Evolutionary conservation across 2,113 vertebrate genomes (phyloP), one percentile per base, ranked within the genome.

Genomic region (Pseudorhombus dupliciocellatus): DNA sequence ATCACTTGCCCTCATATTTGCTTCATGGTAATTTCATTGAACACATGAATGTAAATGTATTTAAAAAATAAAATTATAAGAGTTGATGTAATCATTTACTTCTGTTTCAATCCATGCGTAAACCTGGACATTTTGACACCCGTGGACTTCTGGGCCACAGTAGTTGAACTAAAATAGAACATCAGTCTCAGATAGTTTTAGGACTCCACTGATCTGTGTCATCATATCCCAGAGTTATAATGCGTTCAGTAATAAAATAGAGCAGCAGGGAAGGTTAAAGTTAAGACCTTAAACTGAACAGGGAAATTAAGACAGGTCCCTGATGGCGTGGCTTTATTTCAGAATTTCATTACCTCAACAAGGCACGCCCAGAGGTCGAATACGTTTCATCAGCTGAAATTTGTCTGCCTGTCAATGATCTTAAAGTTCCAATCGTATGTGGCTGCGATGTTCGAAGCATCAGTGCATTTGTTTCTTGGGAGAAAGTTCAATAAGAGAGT

Each of bases 281-380:
- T 83, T 80, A 83, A 86, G 80, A 80, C 86, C 68, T 77, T 67
- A 77, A 72, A 84, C 31, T 73, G 70, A 84, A 83, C 72, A 85
- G 73, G 81, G 84, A 87, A 91, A 89, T 88, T 81, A 88, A 81
- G 77, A 68, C 50, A 2, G 34, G 60, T 89, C 84, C 86, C 84
- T 4, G 5, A 81, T 61, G 87, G 75, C 66, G 28, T 56, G 61
- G 70, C 70, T 76, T 88, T 88, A 82, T 84, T 91, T 84, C 66
- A 83, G 83, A 89, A 80, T 81, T 81, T 72, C 79, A 86, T 89
- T 87, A 85, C 80, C 76, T 85, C 72, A 69, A 67, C 70, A 28
- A 82, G 76, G 48, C 66, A 52, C 46, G 16, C 85, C 79, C 78
- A 25, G 73, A 81, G 81, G 83, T 88, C 81, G 83, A 71, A 86